These are phyloP conservation scores for Holothuria leucospilota DNA, from an alignment of 53 echinoderm and acorn worm species.

Conservation along the genomic window DNA sequence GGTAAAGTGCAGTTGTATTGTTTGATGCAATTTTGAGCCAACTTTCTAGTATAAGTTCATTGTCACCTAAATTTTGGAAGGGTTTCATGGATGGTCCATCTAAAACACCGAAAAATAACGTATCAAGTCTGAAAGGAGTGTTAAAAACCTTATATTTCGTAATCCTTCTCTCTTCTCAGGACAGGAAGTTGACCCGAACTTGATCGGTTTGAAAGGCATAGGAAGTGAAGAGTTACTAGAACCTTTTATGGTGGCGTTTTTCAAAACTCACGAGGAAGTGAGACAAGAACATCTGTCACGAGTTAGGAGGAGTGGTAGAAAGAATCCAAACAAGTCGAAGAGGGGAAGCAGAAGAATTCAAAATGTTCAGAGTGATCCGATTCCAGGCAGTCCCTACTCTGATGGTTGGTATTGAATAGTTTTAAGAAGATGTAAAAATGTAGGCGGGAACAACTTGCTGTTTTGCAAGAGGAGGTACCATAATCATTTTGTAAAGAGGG, in stretches of 20 bases:
- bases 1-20: no score
- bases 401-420: neutral
- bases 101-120: no score
- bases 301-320: constrained; percentile 47
- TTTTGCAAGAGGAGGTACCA: no score
- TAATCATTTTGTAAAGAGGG: no score
- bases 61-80: no score
- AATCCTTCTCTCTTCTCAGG: constrained; percentile 45
- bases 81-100: no score
- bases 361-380: constrained; percentile 25
- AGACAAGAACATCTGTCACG: constrained; percentile 33
- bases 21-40: no score
- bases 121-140: no score
- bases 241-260: constrained; percentile 98
- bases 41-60: no score
- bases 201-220: constrained; percentile 76
- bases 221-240: constrained; percentile 77
- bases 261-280: constrained; percentile 69
- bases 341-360: constrained; percentile 3
- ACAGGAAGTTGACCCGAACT: constrained; percentile 67
- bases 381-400: constrained; percentile 6
- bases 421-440: no score
- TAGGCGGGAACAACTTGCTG: no score
- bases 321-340: constrained; percentile 43
- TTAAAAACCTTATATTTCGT: no score